phyloP scores from a whole-genome alignment of 37 sponge, comb jelly and placozoan species.

The Chondrilla cf. caribensis region DNA sequence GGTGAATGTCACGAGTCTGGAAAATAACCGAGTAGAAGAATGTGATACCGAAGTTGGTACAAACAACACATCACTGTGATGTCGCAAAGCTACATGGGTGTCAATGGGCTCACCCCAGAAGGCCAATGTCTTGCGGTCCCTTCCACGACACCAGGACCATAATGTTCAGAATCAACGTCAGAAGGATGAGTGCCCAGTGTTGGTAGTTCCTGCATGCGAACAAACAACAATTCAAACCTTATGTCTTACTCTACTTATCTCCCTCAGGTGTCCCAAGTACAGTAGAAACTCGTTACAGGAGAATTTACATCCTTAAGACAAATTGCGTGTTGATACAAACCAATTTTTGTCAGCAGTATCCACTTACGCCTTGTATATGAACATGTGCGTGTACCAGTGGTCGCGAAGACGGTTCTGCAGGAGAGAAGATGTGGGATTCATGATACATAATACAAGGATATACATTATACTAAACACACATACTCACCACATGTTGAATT shows the following conservation, averaged over 20 bases:
- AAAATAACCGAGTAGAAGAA: neutral
- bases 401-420: conserved; percentile 22
- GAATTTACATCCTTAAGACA: too few relatives aligned
- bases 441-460: neutral
- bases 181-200: conserved; percentile 22
- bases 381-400: conserved; percentile 35
- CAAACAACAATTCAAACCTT: neutral
- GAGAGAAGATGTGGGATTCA: neutral
- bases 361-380: conserved; percentile 24
- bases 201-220: neutral
- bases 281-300: too few relatives aligned
- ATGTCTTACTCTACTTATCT: too few relatives aligned
- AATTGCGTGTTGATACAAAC: neutral
- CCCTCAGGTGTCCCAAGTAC: too few relatives aligned
- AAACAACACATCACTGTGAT: too few relatives aligned
- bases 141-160: conserved; percentile 30
- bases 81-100: too few relatives aligned
- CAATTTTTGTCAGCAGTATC: neutral
- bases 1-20: neutral
- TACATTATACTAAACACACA: neutral
- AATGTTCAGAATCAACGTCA: conserved; percentile 29
- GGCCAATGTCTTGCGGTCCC: neutral
- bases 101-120: too few relatives aligned
- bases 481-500: conserved; percentile 43
- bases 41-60: neutral